Percentiles rank a stretch among this genome's conserved stretches.
Conservation (phyloP, 2,113 vertebrate species). For the Xiphias gladius region DNA sequence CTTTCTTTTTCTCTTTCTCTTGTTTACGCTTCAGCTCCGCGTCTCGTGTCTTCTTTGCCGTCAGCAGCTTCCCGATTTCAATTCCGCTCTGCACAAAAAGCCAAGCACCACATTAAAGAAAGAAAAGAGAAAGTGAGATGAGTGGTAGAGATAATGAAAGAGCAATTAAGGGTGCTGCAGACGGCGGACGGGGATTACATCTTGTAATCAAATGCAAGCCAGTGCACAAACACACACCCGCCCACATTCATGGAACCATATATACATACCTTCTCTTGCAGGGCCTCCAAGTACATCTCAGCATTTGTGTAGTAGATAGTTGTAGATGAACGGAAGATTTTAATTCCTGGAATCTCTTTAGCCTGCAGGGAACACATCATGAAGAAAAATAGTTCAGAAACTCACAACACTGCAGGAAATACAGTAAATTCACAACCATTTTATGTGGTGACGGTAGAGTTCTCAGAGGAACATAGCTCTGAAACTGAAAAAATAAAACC, state of each 20-base stretch:
- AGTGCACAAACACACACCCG: slow-evolving; percentile 75
- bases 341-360: slow-evolving; percentile 90
- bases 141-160: slow-evolving; percentile 46
- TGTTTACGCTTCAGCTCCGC: slow-evolving; percentile 83
- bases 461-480: not conserved
- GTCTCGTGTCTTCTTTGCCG: slow-evolving; percentile 87
- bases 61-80: slow-evolving; percentile 86
- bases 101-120: slow-evolving; percentile 29
- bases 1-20: slow-evolving; percentile 83
- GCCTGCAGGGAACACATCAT: slow-evolving; percentile 81
- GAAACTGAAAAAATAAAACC: not conserved
- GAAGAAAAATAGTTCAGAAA: slow-evolving; percentile 16
- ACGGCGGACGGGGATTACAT: slow-evolving; percentile 23
- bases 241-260: slow-evolving; percentile 83
- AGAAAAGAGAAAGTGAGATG: slow-evolving; percentile 31
- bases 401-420: not conserved
- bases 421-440: not conserved
- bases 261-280: slow-evolving; percentile 88
- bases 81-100: slow-evolving; percentile 85
- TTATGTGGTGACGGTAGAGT: not conserved
- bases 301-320: slow-evolving; percentile 93
- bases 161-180: slow-evolving; percentile 25
- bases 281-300: slow-evolving; percentile 88
- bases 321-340: slow-evolving; percentile 91
- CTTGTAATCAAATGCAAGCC: slow-evolving; percentile 4